Conservation (phyloP, 2,113 vertebrate species). For the Oncorhynchus keta region DNA sequence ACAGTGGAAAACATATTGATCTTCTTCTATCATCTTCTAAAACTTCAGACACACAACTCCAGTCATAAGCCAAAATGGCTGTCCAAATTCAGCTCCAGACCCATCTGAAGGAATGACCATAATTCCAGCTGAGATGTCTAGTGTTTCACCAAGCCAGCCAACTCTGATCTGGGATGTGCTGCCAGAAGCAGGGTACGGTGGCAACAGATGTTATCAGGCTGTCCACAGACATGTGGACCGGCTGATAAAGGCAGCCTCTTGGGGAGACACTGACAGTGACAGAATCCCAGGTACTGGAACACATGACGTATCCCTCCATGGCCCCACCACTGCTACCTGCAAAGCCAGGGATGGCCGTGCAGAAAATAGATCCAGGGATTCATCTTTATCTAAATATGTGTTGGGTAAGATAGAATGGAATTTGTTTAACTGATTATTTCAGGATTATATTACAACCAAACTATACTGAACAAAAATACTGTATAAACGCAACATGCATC, state of each 20-base stretch:
- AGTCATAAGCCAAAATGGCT: too few relatives aligned
- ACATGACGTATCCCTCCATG: background rate
- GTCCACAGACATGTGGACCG: slow-evolving; percentile 10
- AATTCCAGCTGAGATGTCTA: background rate
- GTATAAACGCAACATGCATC: too few relatives aligned
- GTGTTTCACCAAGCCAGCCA: background rate
- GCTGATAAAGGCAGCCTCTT: slow-evolving; percentile 12
- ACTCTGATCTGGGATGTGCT: background rate
- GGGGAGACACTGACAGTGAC: background rate
- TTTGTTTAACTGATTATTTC: too few relatives aligned
- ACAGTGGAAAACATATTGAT: too few relatives aligned
- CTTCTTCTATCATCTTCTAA: too few relatives aligned
- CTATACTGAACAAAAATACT: too few relatives aligned
- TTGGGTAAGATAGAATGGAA: too few relatives aligned
- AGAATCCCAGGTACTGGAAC: background rate
- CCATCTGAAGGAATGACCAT: background rate
- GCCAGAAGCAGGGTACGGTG: background rate
- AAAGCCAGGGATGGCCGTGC: background rate
- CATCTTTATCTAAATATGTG: too few relatives aligned
- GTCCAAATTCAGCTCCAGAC: background rate
- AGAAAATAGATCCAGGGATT: too few relatives aligned
- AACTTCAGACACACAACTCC: too few relatives aligned
- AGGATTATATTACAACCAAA: too few relatives aligned
- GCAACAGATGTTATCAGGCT: slow-evolving; percentile 3
- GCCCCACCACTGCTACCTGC: background rate